A percentile compares a stretch with the other conserved stretches of the same genome.
Conservation (phyloP, 2,888 invertebrate species). For the Torymus aiolomorphi region DNA sequence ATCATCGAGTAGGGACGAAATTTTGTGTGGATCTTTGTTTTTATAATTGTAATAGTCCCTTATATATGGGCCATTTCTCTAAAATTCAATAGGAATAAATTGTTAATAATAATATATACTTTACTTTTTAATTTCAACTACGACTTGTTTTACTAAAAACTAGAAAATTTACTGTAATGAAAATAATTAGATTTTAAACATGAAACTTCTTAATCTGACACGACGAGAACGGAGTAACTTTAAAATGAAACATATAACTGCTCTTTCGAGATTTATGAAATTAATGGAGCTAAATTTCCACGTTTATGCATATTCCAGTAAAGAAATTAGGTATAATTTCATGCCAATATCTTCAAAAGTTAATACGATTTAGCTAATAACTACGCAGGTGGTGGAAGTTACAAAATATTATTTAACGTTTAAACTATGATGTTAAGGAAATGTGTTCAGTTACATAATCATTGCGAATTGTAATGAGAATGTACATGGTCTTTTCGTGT, state of each 20-base stretch:
- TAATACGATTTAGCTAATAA: too few species aligned
- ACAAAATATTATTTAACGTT: background rate
- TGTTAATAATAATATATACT: too few species aligned
- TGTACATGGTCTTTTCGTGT: background rate
- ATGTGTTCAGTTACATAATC: slow-evolving; percentile 11
- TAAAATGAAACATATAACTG: background rate
- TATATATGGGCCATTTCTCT: too few species aligned
- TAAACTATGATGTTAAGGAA: slow-evolving; percentile 1
- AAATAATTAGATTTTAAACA: background rate
- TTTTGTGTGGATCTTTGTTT: too few species aligned
- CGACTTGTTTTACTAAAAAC: too few species aligned
- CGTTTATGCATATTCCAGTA: background rate
- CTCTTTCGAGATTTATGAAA: background rate
- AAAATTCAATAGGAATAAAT: too few species aligned
- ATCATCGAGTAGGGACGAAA: too few species aligned
- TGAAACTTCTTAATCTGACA: slow-evolving; percentile 6
- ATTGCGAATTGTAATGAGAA: slow-evolving; percentile 19
- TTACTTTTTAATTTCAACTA: too few species aligned
- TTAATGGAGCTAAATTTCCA: slow-evolving; percentile 11
- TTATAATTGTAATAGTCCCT: too few species aligned
- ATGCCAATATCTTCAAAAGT: background rate
- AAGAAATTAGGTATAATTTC: background rate
- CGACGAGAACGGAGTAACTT: slow-evolving; percentile 10
- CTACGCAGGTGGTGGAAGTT: background rate
- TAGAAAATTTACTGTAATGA: background rate